Evolutionary conservation across 53 echinoderm and acorn worm genomes (phyloP).

Genomic region (Paracentrotus lividus): DNA sequence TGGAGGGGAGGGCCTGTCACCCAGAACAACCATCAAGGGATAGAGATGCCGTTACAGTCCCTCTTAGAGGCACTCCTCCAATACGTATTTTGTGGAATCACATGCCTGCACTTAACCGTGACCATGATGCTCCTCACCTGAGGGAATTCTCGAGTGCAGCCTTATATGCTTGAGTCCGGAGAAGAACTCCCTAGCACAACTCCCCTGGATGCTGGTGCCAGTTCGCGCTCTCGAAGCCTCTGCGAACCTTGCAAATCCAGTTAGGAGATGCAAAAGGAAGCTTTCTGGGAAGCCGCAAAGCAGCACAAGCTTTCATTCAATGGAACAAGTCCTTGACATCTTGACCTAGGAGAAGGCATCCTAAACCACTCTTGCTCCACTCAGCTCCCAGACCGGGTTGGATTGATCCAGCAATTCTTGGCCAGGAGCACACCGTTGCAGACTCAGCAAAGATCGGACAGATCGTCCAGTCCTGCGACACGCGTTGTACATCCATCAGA

Average conservation of each 20-base stretch:
- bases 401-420: constrained; percentile 3
- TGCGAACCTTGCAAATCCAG: constrained; percentile 72
- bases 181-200: constrained; percentile 73
- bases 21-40: background rate
- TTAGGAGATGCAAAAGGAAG: constrained; percentile 66
- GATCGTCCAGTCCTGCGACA: constrained; percentile 58
- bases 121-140: constrained; percentile 37
- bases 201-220: constrained; percentile 65
- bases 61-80: constrained; percentile 5
- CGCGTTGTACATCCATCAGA: background rate
- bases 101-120: constrained; percentile 62
- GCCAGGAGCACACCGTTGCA: constrained; percentile 63
- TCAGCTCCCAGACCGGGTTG: constrained; percentile 1
- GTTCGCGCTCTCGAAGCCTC: constrained; percentile 29
- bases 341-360: constrained; percentile 57
- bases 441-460: constrained; percentile 47
- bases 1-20: background rate
- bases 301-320: constrained; percentile 35
- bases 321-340: constrained; percentile 56
- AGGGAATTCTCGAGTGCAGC: constrained; percentile 70
- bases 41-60: constrained; percentile 62
- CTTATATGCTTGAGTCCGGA: constrained; percentile 74
- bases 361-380: constrained; percentile 63
- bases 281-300: constrained; percentile 27
- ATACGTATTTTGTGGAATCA: constrained; percentile 47